phyloP scores from a whole-genome alignment of 2,797 vertebrate genomes.

The Esox lucius region DNA sequence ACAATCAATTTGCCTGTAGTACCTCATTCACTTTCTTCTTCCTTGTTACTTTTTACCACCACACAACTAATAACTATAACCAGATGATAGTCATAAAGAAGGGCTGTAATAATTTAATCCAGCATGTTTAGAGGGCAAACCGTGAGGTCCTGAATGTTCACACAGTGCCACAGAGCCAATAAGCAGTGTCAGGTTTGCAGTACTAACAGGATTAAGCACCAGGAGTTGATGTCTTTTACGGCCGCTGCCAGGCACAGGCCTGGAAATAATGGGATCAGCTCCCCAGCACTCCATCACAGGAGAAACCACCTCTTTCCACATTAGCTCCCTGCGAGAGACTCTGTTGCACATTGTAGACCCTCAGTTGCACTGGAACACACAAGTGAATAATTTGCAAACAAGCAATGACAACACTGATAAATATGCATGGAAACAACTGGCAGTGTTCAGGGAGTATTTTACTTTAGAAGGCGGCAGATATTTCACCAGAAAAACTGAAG shows the following conservation, averaged over 20 bases:
- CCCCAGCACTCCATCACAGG: conserved; percentile 74
- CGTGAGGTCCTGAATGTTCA: conserved; percentile 68
- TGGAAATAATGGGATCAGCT: conserved; percentile 78
- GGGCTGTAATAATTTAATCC: conserved; percentile 64
- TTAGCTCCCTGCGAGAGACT: conserved; percentile 55
- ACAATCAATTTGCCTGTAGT: neutral
- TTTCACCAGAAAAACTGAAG: conserved; percentile 26
- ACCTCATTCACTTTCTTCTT: conserved; percentile 17
- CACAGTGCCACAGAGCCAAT: conserved; percentile 67
- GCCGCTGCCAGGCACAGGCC: conserved; percentile 70
- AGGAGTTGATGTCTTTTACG: conserved; percentile 79
- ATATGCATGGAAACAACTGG: conserved; percentile 26
- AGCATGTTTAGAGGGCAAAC: conserved; percentile 69
- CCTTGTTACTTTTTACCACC: conserved; percentile 16
- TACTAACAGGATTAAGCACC: conserved; percentile 79
- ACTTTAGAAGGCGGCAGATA: conserved; percentile 7
- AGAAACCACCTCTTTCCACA: conserved; percentile 67
- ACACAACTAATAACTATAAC: conserved; percentile 31
- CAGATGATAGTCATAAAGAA: conserved; percentile 43
- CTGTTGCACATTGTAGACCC: conserved; percentile 27
- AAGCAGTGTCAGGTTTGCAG: conserved; percentile 72
- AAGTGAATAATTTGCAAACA: conserved; percentile 48
- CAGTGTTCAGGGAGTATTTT: conserved; percentile 24
- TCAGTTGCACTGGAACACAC: conserved; percentile 30
- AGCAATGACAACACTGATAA: conserved; percentile 42